Percentiles rank a stretch among this genome's conserved stretches.
Conservation (phyloP, 2,888 invertebrate species). For the Ormyrus labotus region DNA sequence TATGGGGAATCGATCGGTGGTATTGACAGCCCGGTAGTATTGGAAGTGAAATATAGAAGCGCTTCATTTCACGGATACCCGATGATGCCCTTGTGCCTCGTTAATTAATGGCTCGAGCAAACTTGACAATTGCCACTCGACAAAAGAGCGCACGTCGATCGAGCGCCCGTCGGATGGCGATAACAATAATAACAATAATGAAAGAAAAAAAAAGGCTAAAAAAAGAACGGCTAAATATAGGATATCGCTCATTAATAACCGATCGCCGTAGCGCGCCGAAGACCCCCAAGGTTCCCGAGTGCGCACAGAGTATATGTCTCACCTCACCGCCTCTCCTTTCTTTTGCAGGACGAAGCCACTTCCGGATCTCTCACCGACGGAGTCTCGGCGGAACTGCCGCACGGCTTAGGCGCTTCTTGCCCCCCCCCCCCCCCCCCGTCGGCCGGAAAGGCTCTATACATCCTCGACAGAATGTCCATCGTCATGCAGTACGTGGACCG, state of each 20-base stretch:
- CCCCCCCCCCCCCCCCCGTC: conserved; percentile 4
- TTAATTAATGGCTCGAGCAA: no score
- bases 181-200: no score
- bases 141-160: no score
- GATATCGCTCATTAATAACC: conserved; percentile 18
- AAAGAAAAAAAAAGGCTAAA: no score
- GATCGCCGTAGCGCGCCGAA: not conserved
- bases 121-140: no score
- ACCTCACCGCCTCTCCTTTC: conserved; percentile 2
- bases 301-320: no score
- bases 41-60: no score
- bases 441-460: conserved; percentile 29
- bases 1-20: no score
- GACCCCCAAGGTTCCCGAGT: not conserved
- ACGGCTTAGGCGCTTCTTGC: not conserved
- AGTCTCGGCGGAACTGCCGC: conserved; percentile 23
- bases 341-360: conserved; percentile 60
- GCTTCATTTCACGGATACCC: conserved; percentile 5
- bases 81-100: not conserved
- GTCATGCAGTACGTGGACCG: conserved; percentile 87
- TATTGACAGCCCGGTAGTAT: no score
- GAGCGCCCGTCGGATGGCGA: no score
- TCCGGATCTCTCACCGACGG: conserved; percentile 57
- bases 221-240: no score
- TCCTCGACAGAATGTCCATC: conserved; percentile 81